Base-by-base conservation (phyloP, 1,140 invertebrate genomes). In the Solen grandis region DNA sequence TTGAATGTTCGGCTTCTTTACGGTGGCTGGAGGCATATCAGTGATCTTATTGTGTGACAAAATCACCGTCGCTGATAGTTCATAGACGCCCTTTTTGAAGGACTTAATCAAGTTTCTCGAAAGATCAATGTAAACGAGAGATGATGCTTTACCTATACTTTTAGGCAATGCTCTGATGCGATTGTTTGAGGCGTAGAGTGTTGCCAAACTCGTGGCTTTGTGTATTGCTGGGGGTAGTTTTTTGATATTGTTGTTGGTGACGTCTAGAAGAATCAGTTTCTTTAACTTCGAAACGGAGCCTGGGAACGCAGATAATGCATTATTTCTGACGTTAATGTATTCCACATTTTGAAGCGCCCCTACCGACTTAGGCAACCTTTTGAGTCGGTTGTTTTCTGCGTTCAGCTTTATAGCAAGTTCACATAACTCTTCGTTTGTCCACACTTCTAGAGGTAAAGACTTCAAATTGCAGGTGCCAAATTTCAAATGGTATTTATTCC, bases 1-100 rank as follows among this genome's bases (percentile, higher is more conserved):
- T 60, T 91, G 91, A 31, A 89, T 85, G 27, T 88, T 84, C n/a
- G 91, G 86, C 46, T 90, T 89, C 68, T 92, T 91, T 0, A 89
- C 88, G 0, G 84, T 82, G 19, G 81, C 88, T 13, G 85, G 62
- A 4, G 88, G 88, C 85, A 90, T 87, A 29, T 87, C 85, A 0
- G 86, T 88, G 2, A 90, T 79, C 35, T 86, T 69, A 76, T 90
- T 90, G 59, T 85, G 73, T 3, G 86, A 88, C 19, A 91, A 69
- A 73, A 91, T 77, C 0, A 92, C 77, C 41, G 84, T 86, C 0
- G 87, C 87, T 1, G 87, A 82, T 59, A 87, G 60, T 62, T 91
- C 90, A 74, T 91, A 91, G 14, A 91, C 79, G 2, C 85, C 88
- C 36, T 90, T 90, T 70, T 90, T 91, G 31, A 91, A 84, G 0